A percentile compares a stretch with the other conserved stretches of the same genome.
These are phyloP conservation scores for Spilosoma lubricipeda DNA, from an alignment of 2,888 invertebrate species.

Conservation along the genomic window DNA sequence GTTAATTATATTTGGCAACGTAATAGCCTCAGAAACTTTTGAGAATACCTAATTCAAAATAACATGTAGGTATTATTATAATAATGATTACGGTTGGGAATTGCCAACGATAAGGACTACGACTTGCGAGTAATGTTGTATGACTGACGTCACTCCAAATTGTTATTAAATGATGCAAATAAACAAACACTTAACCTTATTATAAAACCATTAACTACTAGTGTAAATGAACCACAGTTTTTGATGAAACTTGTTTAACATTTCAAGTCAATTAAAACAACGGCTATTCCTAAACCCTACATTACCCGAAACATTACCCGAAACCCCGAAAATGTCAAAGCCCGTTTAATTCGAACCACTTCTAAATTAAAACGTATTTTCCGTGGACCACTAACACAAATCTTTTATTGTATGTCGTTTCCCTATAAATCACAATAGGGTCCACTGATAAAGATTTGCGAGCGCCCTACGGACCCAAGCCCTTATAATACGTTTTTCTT, in stretches of 20 bases:
- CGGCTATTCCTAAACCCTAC: background rate
- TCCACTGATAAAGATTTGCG: constrained; percentile 68
- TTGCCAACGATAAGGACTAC: background rate
- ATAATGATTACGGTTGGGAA: background rate
- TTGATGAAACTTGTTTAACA: background rate
- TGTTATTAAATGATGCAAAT: background rate
- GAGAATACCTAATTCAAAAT: background rate
- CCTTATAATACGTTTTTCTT: constrained; percentile 61
- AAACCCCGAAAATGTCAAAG: background rate
- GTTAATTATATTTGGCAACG: background rate
- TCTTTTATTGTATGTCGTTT: constrained; percentile 38
- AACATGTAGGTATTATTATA: too few relatives aligned
- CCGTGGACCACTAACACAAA: constrained; percentile 26
- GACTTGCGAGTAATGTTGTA: background rate
- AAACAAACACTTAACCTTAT: background rate
- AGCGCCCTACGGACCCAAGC: constrained; percentile 50
- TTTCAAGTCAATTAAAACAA: background rate
- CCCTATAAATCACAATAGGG: constrained; percentile 51
- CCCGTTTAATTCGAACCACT: constrained; percentile 15
- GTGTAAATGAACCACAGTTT: background rate
- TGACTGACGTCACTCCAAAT: background rate
- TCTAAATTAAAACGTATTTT: constrained; percentile 42
- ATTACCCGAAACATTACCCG: background rate
- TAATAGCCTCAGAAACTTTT: background rate
- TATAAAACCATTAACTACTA: background rate